A percentile compares a stretch with the other conserved stretches of the same genome.
Evolutionary conservation across 2,113 vertebrate species (phyloP).

Genomic region (Aegotheles bennettii): DNA sequence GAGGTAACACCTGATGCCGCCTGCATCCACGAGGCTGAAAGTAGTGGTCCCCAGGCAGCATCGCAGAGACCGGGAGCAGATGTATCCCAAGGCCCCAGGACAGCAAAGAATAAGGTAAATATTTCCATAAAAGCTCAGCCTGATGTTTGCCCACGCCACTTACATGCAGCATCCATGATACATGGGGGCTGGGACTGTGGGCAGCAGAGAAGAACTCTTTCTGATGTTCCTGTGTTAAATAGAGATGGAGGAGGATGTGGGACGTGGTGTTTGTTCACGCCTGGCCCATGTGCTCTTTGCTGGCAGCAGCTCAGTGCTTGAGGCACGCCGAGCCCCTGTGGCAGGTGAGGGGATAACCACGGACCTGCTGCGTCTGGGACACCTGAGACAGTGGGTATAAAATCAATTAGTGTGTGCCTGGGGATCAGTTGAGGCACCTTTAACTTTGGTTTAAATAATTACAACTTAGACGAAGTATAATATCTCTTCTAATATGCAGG

Average conservation of each 20-base stretch:
- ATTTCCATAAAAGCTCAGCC: background rate
- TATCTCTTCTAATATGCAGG: background rate
- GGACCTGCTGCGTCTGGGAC: background rate
- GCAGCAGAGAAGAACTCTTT: background rate
- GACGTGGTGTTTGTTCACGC: background rate
- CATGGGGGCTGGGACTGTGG: background rate
- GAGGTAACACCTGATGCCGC: background rate
- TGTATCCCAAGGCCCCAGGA: background rate
- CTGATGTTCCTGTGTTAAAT: background rate
- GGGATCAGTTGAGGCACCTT: background rate
- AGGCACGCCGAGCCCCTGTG: fast-evolving
- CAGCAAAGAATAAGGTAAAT: background rate
- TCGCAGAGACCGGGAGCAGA: fast-evolving
- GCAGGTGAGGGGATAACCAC: background rate
- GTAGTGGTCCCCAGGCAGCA: background rate
- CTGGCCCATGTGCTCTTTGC: fast-evolving
- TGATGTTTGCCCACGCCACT: background rate
- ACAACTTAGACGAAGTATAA: background rate
- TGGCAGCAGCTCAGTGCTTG: background rate
- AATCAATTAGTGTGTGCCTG: background rate
- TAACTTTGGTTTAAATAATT: background rate
- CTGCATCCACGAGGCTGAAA: background rate
- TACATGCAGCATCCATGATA: background rate
- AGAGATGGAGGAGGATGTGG: background rate
- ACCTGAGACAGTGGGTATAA: background rate